Evolutionary conservation across 2,797 vertebrate species (phyloP), one percentile per base, ranked within the genome.

Genomic region (Argentina silus): DNA sequence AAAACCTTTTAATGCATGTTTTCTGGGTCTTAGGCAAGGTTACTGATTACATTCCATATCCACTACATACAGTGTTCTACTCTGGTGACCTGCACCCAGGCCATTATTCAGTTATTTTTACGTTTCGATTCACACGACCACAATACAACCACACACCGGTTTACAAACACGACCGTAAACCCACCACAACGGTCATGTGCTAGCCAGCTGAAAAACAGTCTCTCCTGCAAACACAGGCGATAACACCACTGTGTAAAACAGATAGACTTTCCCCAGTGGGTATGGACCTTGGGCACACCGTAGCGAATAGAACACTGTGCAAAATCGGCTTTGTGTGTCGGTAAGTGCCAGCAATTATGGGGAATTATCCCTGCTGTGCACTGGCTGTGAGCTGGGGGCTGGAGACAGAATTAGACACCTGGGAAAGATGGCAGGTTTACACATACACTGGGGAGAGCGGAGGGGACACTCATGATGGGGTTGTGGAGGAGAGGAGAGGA

Each of bases 341-440:
- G 10, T 36, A 64, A 47, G 23, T 55, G 50, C 43, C 57, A 62
- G 42, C 61, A 73, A 73, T 69, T 60, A 65, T 19, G 8, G 6
- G 23, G 19, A 75, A 72, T 72, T 45, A 69, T 48, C 45, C 43
- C n/a, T 45, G 4, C 59, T 17, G 45, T 12, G 12, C 11, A 15
- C 17, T 36, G 36, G 62, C 27, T 51, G 69, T 77, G 51, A 53
- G 61, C 62, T 69, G 17, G 59, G 53, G 19, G 73, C 17, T 14
- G 7, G 69, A 73, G 43, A 50, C 17, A 67, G 53, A 74, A 43
- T 48, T 9, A 66, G 15, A 72, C 36, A 76, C 59, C 44, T 59
- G 36, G 57, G 67, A 73, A n/a, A 15, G 11, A 36, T 5, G 59
- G 9, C 11, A 10, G 23, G 59, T 61, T 42, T 12, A 12, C 27